Percentiles rank a stretch among this genome's conserved stretches.
These are phyloP conservation scores for Hydroisotoma schaefferi DNA, from an alignment of 2,888 invertebrate genomes.

Conservation along the genomic window DNA sequence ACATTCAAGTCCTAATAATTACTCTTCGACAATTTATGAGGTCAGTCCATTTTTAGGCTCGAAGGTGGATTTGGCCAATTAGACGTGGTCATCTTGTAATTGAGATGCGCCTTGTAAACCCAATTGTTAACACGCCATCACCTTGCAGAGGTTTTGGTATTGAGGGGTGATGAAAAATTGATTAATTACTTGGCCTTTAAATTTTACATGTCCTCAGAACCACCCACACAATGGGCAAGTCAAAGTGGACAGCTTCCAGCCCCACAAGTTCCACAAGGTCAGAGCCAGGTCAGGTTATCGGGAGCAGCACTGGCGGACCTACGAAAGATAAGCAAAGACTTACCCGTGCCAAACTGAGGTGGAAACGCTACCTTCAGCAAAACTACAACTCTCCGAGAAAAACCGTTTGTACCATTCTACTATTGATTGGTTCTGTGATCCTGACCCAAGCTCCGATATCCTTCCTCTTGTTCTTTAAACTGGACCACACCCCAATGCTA, in stretches of 20 bases:
- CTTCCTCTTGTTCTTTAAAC: constrained; percentile 32
- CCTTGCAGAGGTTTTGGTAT: too few relatives aligned
- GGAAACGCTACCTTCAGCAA: constrained; percentile 43
- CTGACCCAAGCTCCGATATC: constrained; percentile 45
- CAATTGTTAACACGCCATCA: too few relatives aligned
- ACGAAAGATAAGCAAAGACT: background rate
- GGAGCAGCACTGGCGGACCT: background rate
- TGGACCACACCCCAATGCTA: constrained; percentile 31
- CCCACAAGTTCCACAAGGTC: background rate
- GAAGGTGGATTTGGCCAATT: too few relatives aligned
- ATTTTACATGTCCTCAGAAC: too few relatives aligned
- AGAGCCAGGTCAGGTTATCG: background rate
- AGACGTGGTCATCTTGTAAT: too few relatives aligned
- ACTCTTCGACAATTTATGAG: background rate
- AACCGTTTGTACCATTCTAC: constrained; percentile 45
- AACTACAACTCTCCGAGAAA: constrained; percentile 46
- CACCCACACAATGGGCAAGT: too few relatives aligned
- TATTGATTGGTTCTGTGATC: constrained; percentile 44
- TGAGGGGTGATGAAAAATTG: too few relatives aligned
- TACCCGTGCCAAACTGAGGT: constrained; percentile 21
- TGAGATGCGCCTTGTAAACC: too few relatives aligned
- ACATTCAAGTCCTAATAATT: too few relatives aligned
- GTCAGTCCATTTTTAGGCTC: background rate
- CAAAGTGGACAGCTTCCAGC: background rate
- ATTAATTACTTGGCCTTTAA: too few relatives aligned